phyloP scores from a whole-genome alignment of 2,113 vertebrate species.

The Maccullochella peelii region DNA sequence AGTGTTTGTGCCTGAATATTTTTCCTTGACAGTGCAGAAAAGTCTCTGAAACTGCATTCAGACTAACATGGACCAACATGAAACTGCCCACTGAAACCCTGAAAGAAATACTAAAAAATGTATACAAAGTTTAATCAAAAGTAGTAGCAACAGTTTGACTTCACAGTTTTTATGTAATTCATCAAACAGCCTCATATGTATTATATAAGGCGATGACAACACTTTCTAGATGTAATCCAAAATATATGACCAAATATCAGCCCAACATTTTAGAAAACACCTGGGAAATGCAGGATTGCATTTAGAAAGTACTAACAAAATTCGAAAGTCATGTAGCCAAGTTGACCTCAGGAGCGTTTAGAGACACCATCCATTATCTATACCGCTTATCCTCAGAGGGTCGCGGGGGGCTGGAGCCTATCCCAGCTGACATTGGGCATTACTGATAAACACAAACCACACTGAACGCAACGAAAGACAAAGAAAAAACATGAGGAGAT shows the following conservation, averaged over 20 bases:
- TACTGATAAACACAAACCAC: neutral
- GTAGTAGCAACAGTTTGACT: too few relatives aligned
- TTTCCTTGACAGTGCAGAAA: neutral
- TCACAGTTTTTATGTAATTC: too few relatives aligned
- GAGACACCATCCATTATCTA: too few relatives aligned
- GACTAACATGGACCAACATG: neutral
- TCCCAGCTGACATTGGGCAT: too few relatives aligned
- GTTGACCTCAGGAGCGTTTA: neutral
- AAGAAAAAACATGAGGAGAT: neutral
- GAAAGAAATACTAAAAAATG: too few relatives aligned
- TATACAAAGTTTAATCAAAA: too few relatives aligned
- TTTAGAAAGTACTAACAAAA: too few relatives aligned
- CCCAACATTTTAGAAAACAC: neutral
- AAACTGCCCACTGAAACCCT: neutral
- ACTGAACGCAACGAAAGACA: neutral
- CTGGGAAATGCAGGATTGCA: too few relatives aligned
- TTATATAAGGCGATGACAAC: too few relatives aligned
- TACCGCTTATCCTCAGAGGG: too few relatives aligned
- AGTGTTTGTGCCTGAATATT: neutral
- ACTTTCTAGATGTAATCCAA: neutral
- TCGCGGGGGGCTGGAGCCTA: too few relatives aligned
- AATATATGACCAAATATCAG: neutral
- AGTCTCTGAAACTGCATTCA: neutral
- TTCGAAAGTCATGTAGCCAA: neutral
- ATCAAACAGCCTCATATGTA: too few relatives aligned